These are phyloP conservation scores for Lepidostoma basale DNA, from an alignment of 1,140 invertebrate species.

Conservation along the genomic window DNA sequence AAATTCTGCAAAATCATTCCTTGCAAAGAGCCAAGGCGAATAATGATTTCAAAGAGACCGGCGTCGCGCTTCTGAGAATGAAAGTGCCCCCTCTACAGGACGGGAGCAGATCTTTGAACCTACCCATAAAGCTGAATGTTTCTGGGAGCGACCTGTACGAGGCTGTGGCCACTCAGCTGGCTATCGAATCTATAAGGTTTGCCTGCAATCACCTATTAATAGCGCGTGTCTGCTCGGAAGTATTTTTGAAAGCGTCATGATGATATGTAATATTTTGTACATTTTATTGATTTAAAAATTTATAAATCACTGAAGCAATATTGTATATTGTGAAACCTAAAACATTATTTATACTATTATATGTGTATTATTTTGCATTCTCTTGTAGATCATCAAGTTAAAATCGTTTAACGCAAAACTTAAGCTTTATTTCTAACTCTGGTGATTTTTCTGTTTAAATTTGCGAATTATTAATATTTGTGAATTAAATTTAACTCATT, in stretches of 20 bases:
- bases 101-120: constrained; percentile 52
- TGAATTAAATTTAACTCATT: too few relatives aligned
- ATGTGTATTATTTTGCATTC: too few relatives aligned
- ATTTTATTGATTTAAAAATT: too few relatives aligned
- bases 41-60: constrained; percentile 67
- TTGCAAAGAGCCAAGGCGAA: constrained; percentile 69
- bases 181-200: constrained; percentile 57
- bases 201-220: neutral
- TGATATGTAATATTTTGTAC: too few relatives aligned
- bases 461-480: too few relatives aligned
- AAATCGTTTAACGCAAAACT: too few relatives aligned
- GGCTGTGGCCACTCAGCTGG: constrained; percentile 59
- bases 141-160: constrained; percentile 64
- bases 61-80: constrained; percentile 67
- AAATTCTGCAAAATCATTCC: constrained; percentile 70
- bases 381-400: too few relatives aligned
- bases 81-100: constrained; percentile 58
- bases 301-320: too few relatives aligned
- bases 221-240: neutral
- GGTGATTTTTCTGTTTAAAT: too few relatives aligned
- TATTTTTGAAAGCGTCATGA: neutral
- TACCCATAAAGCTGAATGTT: constrained; percentile 59
- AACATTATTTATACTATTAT: too few relatives aligned
- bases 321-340: too few relatives aligned
- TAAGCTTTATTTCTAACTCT: too few relatives aligned